These are phyloP conservation scores for Apamea epomidion DNA, from an alignment of 2,888 invertebrate genomes.

Conservation along the genomic window DNA sequence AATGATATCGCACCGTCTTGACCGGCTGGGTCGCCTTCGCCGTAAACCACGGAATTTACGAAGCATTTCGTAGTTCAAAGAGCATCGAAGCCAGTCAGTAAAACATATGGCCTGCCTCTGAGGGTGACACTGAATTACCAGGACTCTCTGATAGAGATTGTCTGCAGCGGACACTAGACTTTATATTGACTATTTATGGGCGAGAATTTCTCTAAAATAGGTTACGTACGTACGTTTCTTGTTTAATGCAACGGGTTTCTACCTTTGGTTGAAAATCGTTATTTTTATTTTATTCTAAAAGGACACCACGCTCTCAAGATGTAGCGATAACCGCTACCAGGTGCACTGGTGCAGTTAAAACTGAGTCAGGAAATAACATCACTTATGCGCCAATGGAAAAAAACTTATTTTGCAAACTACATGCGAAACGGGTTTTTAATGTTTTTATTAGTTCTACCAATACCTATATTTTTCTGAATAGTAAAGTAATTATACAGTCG, in stretches of 20 bases:
- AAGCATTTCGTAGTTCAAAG: conserved; percentile 70
- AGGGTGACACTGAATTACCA: conserved; percentile 80
- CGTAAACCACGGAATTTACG: conserved; percentile 77
- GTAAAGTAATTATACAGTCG: too few species aligned
- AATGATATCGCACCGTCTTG: conserved; percentile 72
- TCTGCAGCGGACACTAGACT: conserved; percentile 73
- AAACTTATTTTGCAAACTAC: neutral
- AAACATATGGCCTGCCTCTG: conserved; percentile 77
- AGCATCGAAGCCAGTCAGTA: conserved; percentile 77
- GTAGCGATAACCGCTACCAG: conserved; percentile 4
- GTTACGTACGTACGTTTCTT: conserved; percentile 45
- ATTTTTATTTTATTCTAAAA: conserved; percentile 23
- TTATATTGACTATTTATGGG: conserved; percentile 73
- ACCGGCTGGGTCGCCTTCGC: conserved; percentile 72
- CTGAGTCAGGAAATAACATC: conserved; percentile 16
- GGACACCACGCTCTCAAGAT: conserved; percentile 6
- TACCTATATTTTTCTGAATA: conserved; percentile 14
- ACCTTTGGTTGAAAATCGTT: conserved; percentile 15
- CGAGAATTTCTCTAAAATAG: conserved; percentile 62
- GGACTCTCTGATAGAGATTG: conserved; percentile 71
- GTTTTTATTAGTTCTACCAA: neutral
- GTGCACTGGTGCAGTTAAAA: conserved; percentile 26
- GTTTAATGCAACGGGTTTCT: conserved; percentile 41
- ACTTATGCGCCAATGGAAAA: conserved; percentile 12
- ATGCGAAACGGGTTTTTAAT: conserved; percentile 12